Conservation (phyloP, 2,113 vertebrate species). For the Lophochroa leadbeateri region DNA sequence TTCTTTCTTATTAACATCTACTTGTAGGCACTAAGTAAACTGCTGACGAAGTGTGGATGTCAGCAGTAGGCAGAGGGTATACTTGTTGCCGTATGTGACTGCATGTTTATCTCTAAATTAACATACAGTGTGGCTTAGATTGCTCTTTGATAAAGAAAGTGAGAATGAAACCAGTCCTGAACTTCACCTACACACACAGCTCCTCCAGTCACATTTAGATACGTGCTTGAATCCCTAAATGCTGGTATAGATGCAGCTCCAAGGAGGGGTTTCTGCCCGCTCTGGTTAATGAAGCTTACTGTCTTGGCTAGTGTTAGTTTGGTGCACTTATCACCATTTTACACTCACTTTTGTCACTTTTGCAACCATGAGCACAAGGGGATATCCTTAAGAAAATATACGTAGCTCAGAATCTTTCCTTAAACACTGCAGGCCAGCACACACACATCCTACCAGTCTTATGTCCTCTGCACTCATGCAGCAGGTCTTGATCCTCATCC, state of each 20-base stretch:
- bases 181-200: background rate
- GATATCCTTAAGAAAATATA: background rate
- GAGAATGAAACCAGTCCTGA: background rate
- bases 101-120: background rate
- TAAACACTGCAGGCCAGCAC: background rate
- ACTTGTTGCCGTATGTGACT: background rate
- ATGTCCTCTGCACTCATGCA: background rate
- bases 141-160: background rate
- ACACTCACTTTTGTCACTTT: background rate
- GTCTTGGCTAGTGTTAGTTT: background rate
- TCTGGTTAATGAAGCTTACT: background rate
- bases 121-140: background rate
- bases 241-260: background rate
- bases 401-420: background rate
- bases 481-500: background rate
- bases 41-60: background rate
- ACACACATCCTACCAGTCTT: accelerated
- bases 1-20: background rate
- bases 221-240: background rate
- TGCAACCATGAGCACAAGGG: background rate
- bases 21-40: background rate
- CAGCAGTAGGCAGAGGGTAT: background rate
- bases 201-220: background rate
- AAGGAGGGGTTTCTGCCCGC: background rate
- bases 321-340: background rate